These are phyloP conservation scores for Sebastes minor DNA, from an alignment of 2,797 vertebrate genomes.

Conservation along the genomic window DNA sequence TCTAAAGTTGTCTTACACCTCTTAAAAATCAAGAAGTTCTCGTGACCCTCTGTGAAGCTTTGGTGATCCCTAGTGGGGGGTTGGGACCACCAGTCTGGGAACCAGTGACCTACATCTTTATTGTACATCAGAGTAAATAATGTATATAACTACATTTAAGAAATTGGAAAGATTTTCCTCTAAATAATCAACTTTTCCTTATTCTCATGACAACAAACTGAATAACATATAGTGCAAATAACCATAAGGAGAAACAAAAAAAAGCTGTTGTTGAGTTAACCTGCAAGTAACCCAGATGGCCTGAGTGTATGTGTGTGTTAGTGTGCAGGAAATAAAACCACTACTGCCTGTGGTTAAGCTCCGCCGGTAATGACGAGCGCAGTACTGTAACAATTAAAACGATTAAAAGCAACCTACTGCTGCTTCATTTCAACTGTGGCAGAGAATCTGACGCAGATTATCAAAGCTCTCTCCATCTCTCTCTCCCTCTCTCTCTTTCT, in stretches of 20 bases:
- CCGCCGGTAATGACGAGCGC: slow-evolving; percentile 46
- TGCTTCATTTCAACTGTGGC: slow-evolving; percentile 26
- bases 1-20: too few relatives aligned
- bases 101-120: background rate
- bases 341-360: slow-evolving; percentile 34
- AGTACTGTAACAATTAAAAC: slow-evolving; percentile 51
- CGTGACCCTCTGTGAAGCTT: too few relatives aligned
- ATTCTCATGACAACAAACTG: background rate
- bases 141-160: too few relatives aligned
- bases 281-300: slow-evolving; percentile 45
- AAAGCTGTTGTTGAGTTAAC: background rate
- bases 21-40: too few relatives aligned
- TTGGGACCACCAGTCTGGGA: background rate
- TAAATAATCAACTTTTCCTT: background rate
- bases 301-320: background rate
- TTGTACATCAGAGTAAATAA: background rate
- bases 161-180: background rate
- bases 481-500: too few relatives aligned
- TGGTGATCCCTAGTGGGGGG: background rate
- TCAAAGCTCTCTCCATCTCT: background rate
- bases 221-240: background rate
- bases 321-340: slow-evolving; percentile 23
- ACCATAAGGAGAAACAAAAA: background rate
- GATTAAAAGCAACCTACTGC: slow-evolving; percentile 52
- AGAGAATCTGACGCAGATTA: slow-evolving; percentile 20